A percentile compares a stretch with the other conserved stretches of the same genome.
Conservation (phyloP, 2,797 vertebrate species). For the Tenualosa thibaudeaui region DNA sequence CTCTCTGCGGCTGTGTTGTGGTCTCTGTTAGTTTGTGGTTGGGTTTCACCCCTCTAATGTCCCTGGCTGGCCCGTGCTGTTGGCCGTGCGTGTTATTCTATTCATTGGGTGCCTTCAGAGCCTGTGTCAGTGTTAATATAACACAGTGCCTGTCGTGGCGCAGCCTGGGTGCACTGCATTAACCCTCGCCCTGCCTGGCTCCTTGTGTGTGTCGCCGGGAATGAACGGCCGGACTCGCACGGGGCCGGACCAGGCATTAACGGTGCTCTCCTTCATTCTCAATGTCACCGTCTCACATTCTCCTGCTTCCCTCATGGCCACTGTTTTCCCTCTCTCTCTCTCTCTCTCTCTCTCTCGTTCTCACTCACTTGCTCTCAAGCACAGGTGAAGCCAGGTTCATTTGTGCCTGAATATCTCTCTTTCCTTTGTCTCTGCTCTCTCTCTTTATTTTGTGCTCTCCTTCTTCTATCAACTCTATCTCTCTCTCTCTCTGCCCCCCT, state of each 20-base stretch:
- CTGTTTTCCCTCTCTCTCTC: background rate
- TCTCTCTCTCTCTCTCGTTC: background rate
- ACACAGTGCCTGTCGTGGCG: slow-evolving; percentile 63
- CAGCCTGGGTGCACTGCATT: slow-evolving; percentile 63
- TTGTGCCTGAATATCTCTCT: slow-evolving; percentile 2
- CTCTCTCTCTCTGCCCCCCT: background rate
- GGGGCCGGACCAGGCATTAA: slow-evolving; percentile 33
- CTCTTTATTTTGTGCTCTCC: background rate
- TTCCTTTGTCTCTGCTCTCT: background rate
- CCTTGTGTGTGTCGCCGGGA: slow-evolving; percentile 25
- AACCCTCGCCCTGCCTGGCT: slow-evolving; percentile 54
- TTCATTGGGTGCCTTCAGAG: slow-evolving; percentile 60
- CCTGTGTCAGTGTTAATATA: slow-evolving; percentile 71
- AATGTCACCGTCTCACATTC: background rate
- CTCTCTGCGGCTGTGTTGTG: slow-evolving; percentile 42
- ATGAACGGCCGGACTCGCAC: slow-evolving; percentile 39
- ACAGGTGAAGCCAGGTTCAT: slow-evolving; percentile 45
- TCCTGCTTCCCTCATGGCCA: background rate
- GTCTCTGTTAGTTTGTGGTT: slow-evolving; percentile 45
- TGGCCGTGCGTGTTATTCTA: slow-evolving; percentile 57
- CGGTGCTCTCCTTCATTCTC: background rate
- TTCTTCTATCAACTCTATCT: background rate
- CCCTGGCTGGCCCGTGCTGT: slow-evolving; percentile 25
- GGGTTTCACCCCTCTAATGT: slow-evolving; percentile 23
- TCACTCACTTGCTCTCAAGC: slow-evolving; percentile 27